phyloP scores from a whole-genome alignment of 1,140 invertebrate species.

The Leptonema lineaticorne region DNA sequence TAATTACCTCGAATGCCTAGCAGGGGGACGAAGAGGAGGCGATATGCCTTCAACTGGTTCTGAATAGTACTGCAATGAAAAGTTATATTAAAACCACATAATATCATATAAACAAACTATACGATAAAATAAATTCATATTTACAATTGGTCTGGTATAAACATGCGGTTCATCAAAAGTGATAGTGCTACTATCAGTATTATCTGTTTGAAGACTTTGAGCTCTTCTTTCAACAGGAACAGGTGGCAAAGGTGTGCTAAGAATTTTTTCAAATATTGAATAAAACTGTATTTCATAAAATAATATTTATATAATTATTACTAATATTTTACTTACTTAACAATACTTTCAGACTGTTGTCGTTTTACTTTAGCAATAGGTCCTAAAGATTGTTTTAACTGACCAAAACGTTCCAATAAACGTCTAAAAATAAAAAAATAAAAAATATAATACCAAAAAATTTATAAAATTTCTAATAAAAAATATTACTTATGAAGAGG shows the following conservation, averaged over 20 bases:
- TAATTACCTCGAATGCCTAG: conserved; percentile 33
- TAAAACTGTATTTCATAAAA: neutral
- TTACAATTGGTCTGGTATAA: conserved; percentile 55
- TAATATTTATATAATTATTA: neutral
- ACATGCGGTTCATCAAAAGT: conserved; percentile 54
- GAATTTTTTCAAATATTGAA: conserved; percentile 39
- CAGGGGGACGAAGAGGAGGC: conserved; percentile 28
- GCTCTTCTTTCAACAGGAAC: conserved; percentile 52
- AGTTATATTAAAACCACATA: no score
- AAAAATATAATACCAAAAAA: neutral
- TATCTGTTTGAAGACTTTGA: conserved; percentile 50
- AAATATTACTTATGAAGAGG: conserved; percentile 73
- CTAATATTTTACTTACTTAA: conserved; percentile 64
- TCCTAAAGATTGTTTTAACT: conserved; percentile 72
- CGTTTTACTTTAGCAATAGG: conserved; percentile 61
- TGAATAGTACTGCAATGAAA: conserved; percentile 37
- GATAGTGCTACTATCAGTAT: conserved; percentile 43
- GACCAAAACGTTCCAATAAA: conserved; percentile 80
- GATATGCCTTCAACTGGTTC: conserved; percentile 33
- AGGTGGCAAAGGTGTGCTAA: conserved; percentile 48
- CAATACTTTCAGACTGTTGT: conserved; percentile 73
- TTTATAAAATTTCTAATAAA: no score
- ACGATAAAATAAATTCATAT: conserved; percentile 34
- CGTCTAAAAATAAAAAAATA: conserved; percentile 51
- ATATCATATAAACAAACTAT: neutral